Base-by-base conservation (phyloP, 2,113 vertebrate genomes). In the Ctenodactylus gundi region DNA sequence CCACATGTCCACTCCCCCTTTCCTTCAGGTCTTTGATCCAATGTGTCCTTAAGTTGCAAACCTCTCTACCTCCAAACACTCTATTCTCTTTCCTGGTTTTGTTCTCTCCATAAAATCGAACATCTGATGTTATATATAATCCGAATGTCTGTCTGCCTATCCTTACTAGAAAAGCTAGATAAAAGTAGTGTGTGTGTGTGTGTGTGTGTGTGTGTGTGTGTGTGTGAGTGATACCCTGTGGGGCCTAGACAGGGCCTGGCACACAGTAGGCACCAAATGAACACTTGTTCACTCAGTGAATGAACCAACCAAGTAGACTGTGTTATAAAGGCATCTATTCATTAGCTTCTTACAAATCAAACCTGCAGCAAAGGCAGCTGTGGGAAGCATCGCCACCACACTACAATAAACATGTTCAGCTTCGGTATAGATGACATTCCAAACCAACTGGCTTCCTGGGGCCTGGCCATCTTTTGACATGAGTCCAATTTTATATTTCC, bases 371-470 rank as follows among this genome's bases (percentile, higher is more conserved):
- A 80, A 89, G 95, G 85, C 58, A 76, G 55, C 31, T 27, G 49
- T 49, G 77, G n/a, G 55, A 95, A 75, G 76, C 51, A 64, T 85
- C 95, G 67, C 80, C 34, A 88, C 91, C 84, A 68, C 72, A 76
- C 77, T 93, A 85, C 46, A 91, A 94, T 85, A 39, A 90, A n/a
- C 23, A 65, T 41, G 83, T 10, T 6, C 72, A 77, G 90, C 64
- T 92, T 97, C 89, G 83, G 67, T 86, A 62, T 44, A 83, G 95
- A 88, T 80, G 95, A 97, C 95, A 93, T 85, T 68, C 88, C 88
- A 94, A 93, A 97, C 78, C 70, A 90, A 88, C 81, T 87, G 96
- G 96, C 95, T 97, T 96, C 89, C 92, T 93, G 92, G 91, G 76
- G 94, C 94, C 92, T 81, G 88, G 90, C 73, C 86, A 88, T 67